These are phyloP conservation scores for Phyllotreta striolata DNA, from an alignment of 2,888 invertebrate genomes.

Conservation along the genomic window DNA sequence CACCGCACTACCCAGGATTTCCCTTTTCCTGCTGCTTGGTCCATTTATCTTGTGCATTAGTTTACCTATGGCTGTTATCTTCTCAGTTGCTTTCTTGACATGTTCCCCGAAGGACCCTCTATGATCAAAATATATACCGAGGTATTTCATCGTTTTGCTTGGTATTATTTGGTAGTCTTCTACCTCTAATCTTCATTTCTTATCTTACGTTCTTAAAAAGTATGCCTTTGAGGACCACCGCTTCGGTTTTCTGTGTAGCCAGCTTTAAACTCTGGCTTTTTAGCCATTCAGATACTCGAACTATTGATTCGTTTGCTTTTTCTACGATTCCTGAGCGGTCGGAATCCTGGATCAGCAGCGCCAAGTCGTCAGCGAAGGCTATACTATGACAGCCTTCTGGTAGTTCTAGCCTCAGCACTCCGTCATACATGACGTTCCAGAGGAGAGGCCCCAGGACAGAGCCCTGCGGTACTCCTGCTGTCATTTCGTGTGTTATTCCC, in stretches of 20 bases:
- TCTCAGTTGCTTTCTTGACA: constrained; percentile 12
- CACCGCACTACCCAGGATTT: constrained; percentile 17
- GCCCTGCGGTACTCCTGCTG: constrained; percentile 15
- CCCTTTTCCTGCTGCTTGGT: constrained; percentile 11
- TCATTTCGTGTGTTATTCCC: background rate
- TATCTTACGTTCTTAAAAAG: constrained; percentile 4
- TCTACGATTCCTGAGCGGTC: background rate
- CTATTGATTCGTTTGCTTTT: constrained; percentile 19
- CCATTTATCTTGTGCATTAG: constrained; percentile 31
- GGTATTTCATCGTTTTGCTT: constrained; percentile 17
- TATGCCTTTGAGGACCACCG: constrained; percentile 23
- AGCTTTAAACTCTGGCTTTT: constrained; percentile 12
- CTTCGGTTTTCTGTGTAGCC: constrained; percentile 28
- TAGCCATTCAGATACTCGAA: constrained; percentile 19
- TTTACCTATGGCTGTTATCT: constrained; percentile 11
- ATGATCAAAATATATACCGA: constrained; percentile 26
- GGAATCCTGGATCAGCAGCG: constrained; percentile 15
- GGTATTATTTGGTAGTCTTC: background rate
- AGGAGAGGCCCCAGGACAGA: constrained; percentile 11
- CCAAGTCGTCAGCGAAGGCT: constrained; percentile 28
- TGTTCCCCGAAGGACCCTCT: constrained; percentile 10
- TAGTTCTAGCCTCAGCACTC: constrained; percentile 2
- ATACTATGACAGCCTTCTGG: background rate
- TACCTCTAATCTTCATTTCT: constrained; percentile 4
- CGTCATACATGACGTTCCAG: constrained; percentile 20